A percentile compares a stretch with the other conserved stretches of the same genome.
Evolutionary conservation across 1,140 invertebrate genomes (phyloP).

Genomic region (Tribolium madens): DNA sequence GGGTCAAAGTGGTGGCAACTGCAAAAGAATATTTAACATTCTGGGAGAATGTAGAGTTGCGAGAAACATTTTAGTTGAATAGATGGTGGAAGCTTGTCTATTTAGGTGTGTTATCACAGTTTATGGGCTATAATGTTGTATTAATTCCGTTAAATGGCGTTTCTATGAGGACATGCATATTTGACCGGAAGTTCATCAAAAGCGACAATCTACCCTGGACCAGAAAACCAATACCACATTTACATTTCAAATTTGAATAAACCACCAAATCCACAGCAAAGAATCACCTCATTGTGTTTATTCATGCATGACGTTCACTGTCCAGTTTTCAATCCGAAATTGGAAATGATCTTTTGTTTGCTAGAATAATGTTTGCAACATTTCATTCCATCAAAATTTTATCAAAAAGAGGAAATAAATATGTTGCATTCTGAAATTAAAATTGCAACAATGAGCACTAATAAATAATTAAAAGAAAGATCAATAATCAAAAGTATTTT

Average conservation of each 20-base stretch:
- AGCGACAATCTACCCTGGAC: background rate
- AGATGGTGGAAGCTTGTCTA: background rate
- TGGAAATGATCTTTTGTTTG: constrained; percentile 7
- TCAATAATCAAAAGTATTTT: background rate
- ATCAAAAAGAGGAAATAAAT: background rate
- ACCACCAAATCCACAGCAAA: constrained; percentile 20
- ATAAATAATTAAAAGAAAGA: background rate
- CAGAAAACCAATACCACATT: constrained; percentile 26
- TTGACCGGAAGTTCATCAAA: constrained; percentile 11
- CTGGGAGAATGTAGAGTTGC: too few species aligned
- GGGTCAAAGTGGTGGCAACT: background rate
- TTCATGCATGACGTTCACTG: background rate
- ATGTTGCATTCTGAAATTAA: background rate
- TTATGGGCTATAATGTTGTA: background rate
- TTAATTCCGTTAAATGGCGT: constrained; percentile 8
- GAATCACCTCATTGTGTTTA: constrained; percentile 13
- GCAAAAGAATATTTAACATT: background rate
- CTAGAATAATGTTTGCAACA: background rate
- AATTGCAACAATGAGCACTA: background rate
- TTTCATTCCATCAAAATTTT: background rate
- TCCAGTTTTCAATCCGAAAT: constrained; percentile 14
- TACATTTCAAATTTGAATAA: constrained; percentile 26
- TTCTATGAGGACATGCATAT: constrained; percentile 8
- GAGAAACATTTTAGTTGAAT: background rate
- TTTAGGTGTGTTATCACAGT: background rate